phyloP scores from a whole-genome alignment of 2,797 vertebrate species.

The Threskiornis aethiopicus region DNA sequence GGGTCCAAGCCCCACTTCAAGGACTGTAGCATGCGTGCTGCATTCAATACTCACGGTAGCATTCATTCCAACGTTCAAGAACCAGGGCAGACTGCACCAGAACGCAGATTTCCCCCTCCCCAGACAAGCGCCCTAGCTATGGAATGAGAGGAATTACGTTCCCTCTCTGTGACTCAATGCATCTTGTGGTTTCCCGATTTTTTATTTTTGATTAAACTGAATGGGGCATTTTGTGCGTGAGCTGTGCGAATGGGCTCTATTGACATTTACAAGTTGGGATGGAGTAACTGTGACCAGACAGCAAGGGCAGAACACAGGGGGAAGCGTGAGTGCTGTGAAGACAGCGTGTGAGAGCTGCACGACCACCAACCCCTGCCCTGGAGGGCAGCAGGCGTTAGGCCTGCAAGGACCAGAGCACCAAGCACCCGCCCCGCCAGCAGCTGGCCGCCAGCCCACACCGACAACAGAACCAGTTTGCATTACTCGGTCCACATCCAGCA shows the following conservation, averaged over 20 bases:
- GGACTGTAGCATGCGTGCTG: rapidly evolving
- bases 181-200: neutral
- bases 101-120: neutral
- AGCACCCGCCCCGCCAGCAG: rapidly evolving
- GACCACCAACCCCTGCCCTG: too few relatives aligned
- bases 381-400: neutral
- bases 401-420: too few relatives aligned
- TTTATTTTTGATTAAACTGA: neutral
- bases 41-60: neutral
- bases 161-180: too few relatives aligned
- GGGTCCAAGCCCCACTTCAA: neutral
- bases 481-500: rapidly evolving
- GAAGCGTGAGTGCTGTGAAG: rapidly evolving
- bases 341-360: rapidly evolving
- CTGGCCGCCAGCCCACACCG: neutral
- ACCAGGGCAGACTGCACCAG: neutral
- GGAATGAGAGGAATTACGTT: neutral
- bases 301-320: neutral
- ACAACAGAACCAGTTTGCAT: rapidly evolving
- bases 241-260: neutral
- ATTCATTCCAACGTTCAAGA: neutral
- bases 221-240: neutral
- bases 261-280: too few relatives aligned
- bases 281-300: too few relatives aligned
- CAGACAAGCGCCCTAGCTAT: neutral